Evolutionary conservation across 2,888 invertebrate species (phyloP).

Genomic region (Macrosoma leucophasiata): DNA sequence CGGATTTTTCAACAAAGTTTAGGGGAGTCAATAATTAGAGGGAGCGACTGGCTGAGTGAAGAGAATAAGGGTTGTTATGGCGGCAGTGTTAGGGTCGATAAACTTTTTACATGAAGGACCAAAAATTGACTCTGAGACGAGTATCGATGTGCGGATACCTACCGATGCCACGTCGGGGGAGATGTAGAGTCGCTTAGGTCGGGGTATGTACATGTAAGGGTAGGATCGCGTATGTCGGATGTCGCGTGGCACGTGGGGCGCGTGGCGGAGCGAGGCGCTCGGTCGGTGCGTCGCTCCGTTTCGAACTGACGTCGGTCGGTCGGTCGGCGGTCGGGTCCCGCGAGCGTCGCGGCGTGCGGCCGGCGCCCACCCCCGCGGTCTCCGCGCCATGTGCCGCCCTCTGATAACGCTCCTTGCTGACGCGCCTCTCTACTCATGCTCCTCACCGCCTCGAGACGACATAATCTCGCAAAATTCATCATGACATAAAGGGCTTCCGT

Average conservation of each 20-base stretch:
- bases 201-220: slow-evolving; percentile 65
- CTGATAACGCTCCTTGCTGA: slow-evolving; percentile 43
- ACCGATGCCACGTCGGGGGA: slow-evolving; percentile 17
- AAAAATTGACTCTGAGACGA: slow-evolving; percentile 27
- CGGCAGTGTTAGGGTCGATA: slow-evolving; percentile 62
- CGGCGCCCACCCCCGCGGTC: slow-evolving; percentile 66
- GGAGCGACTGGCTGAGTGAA: slow-evolving; percentile 63
- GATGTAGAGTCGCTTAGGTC: slow-evolving; percentile 34
- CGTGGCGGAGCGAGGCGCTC: slow-evolving; percentile 58
- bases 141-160: slow-evolving; percentile 14
- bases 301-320: slow-evolving; percentile 62
- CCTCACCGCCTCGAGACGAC: slow-evolving; percentile 35
- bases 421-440: slow-evolving; percentile 24
- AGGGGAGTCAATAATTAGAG: slow-evolving; percentile 73
- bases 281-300: slow-evolving; percentile 62
- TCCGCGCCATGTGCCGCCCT: slow-evolving; percentile 43
- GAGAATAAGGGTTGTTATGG: slow-evolving; percentile 70
- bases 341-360: slow-evolving; percentile 36
- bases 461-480: slow-evolving; percentile 48
- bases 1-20: slow-evolving; percentile 60
- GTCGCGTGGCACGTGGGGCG: slow-evolving; percentile 44
- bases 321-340: slow-evolving; percentile 47
- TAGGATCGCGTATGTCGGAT: slow-evolving; percentile 53
- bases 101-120: slow-evolving; percentile 45
- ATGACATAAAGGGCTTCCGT: slow-evolving; percentile 42